Conservation (phyloP, 1,140 invertebrate genomes). For the Zophobas morio region DNA sequence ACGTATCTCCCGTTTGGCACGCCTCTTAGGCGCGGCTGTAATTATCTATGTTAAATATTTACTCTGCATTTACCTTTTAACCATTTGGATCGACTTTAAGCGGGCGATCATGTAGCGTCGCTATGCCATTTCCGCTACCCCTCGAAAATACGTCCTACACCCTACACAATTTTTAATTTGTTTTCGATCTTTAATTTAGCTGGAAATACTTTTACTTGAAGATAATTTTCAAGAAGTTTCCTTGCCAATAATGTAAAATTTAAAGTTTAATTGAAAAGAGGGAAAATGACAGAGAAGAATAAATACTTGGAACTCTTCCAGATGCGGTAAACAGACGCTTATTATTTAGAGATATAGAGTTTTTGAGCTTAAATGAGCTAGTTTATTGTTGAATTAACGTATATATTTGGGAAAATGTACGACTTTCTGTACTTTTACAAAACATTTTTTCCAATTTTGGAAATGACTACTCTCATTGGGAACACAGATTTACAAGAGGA, state of each 20-base stretch:
- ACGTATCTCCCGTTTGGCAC: constrained; percentile 50
- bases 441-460: too few species aligned
- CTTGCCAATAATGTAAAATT: not conserved
- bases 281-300: too few species aligned
- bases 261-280: not conserved
- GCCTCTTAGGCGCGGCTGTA: constrained; percentile 65
- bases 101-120: constrained; percentile 46
- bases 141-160: not conserved
- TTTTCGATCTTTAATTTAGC: constrained; percentile 15
- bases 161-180: constrained; percentile 40
- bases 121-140: constrained; percentile 35
- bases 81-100: constrained; percentile 61
- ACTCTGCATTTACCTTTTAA: constrained; percentile 67
- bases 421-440: too few species aligned
- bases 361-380: too few species aligned
- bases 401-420: too few species aligned
- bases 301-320: too few species aligned
- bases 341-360: too few species aligned
- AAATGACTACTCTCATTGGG: too few species aligned
- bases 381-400: too few species aligned
- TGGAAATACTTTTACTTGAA: not conserved
- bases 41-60: constrained; percentile 67
- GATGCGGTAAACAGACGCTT: too few species aligned
- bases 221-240: not conserved
- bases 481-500: too few species aligned